phyloP scores from a whole-genome alignment of 2,797 vertebrate genomes.

The Amphiprion clarkii region DNA sequence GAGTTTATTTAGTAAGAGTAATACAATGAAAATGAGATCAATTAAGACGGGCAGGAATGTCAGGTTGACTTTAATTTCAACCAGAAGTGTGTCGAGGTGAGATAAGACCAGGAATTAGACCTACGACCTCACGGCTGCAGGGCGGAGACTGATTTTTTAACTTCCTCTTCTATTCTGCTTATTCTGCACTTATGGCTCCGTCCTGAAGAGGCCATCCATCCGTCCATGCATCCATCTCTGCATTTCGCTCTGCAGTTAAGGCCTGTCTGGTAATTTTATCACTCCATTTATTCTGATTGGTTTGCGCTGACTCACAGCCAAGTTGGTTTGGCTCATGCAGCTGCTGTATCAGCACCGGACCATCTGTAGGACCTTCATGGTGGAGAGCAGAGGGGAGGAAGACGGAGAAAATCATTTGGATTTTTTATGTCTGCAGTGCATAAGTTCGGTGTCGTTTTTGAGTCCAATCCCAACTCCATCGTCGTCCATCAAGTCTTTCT shows the following conservation, averaged over 20 bases:
- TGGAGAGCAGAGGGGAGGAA: background rate
- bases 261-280: constrained; percentile 26
- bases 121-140: background rate
- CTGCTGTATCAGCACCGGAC: constrained; percentile 29
- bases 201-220: background rate
- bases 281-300: constrained; percentile 31
- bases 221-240: background rate
- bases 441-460: too few species aligned
- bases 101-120: constrained; percentile 37
- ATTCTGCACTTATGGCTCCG: constrained; percentile 15
- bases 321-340: constrained; percentile 5
- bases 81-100: background rate
- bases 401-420: too few species aligned
- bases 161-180: background rate
- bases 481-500: too few species aligned
- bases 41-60: constrained; percentile 10
- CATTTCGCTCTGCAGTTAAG: constrained; percentile 2
- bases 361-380: constrained; percentile 20
- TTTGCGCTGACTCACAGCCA: constrained; percentile 24
- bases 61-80: background rate
- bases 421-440: too few species aligned
- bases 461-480: too few species aligned
- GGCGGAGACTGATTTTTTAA: background rate
- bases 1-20: constrained; percentile 34
- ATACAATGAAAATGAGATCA: constrained; percentile 37